Evolutionary conservation across 2,888 invertebrate species (phyloP).

Genomic region (Lucinisca nassula): DNA sequence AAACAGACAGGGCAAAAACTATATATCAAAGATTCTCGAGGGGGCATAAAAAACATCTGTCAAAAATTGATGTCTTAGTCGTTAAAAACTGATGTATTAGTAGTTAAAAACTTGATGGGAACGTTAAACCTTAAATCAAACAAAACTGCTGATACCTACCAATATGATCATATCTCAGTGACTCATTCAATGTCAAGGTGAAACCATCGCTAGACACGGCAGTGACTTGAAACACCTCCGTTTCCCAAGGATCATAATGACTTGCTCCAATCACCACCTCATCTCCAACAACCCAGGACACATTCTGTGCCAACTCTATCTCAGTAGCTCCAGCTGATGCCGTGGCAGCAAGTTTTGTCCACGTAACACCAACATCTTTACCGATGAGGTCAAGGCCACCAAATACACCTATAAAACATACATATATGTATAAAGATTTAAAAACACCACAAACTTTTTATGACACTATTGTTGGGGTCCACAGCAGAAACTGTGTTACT

Average conservation of each 20-base stretch:
- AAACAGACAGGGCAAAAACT: no score
- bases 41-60: no score
- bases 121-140: no score
- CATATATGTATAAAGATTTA: no score
- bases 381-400: conserved; percentile 86
- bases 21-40: no score
- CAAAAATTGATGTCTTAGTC: no score
- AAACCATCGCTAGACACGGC: conserved; percentile 69
- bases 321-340: conserved; percentile 73
- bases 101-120: no score
- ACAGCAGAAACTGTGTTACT: no score
- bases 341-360: conserved; percentile 79
- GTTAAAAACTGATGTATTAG: no score
- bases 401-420: conserved; percentile 78
- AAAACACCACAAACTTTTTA: no score
- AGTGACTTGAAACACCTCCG: conserved; percentile 79
- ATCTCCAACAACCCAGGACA: conserved; percentile 80
- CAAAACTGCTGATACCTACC: no score
- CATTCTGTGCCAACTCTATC: conserved; percentile 74
- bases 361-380: conserved; percentile 71
- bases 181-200: conserved; percentile 78
- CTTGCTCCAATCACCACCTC: conserved; percentile 83
- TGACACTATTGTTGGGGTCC: no score
- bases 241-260: conserved; percentile 78
- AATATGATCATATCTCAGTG: conserved; percentile 78